Evolutionary conservation across 1,140 invertebrate species (phyloP).

Genomic region (Cotesia chilonis): DNA sequence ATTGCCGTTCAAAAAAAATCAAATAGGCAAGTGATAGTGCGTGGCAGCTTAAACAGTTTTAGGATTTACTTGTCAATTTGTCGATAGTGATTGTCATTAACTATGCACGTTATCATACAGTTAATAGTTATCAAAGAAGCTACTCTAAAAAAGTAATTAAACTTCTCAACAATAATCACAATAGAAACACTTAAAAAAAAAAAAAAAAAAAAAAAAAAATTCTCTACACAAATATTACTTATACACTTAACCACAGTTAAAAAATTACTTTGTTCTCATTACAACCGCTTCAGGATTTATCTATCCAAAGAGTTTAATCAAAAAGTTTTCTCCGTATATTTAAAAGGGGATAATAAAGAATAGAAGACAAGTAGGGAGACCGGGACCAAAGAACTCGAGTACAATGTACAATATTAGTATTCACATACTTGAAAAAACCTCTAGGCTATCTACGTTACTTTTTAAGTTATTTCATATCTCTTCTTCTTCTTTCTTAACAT

Average conservation of each 20-base stretch:
- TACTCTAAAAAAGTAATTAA: conserved; percentile 29
- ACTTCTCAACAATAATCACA: no score
- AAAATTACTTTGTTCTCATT: no score
- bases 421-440: conserved; percentile 20
- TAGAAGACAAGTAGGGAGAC: neutral
- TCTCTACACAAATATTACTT: neutral
- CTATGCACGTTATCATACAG: conserved; percentile 48
- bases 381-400: conserved; percentile 3
- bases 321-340: neutral
- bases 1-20: conserved; percentile 19
- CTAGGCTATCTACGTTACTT: conserved; percentile 22
- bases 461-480: conserved; percentile 20
- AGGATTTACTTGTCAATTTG: conserved; percentile 49
- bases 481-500: conserved; percentile 6
- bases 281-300: conserved; percentile 18
- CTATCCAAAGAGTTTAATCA: conserved; percentile 3
- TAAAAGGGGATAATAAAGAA: neutral
- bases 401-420: conserved; percentile 19
- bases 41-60: conserved; percentile 52
- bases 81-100: conserved; percentile 64
- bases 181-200: no score
- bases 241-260: no score
- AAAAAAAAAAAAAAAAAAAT: no score
- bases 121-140: conserved; percentile 42
- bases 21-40: conserved; percentile 38